These are phyloP conservation scores for Prolemur simus DNA, from an alignment of 2,113 vertebrate species.

Conservation along the genomic window DNA sequence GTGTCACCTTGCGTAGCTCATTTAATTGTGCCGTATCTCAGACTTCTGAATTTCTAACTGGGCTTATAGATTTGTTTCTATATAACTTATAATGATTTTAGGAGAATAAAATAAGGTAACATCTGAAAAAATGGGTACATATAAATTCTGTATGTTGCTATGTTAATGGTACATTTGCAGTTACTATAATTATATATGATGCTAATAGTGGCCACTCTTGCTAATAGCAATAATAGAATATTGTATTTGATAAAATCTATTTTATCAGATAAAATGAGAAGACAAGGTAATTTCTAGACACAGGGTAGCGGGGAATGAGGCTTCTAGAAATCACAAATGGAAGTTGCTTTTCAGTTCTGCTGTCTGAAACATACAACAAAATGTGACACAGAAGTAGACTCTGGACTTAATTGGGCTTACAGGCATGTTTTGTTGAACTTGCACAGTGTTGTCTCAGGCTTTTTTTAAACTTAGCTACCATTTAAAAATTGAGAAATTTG, in stretches of 20 bases:
- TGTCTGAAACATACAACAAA: not conserved
- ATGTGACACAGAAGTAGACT: not conserved
- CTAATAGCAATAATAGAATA: not conserved
- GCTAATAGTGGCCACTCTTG: not conserved
- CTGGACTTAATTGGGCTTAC: not conserved
- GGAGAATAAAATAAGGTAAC: not conserved
- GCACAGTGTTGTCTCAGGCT: not conserved
- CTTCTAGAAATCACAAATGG: not conserved
- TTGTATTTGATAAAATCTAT: not conserved
- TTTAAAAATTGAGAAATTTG: not conserved
- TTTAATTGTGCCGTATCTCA: not conserved
- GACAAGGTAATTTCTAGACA: not conserved
- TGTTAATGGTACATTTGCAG: not conserved
- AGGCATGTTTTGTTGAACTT: not conserved
- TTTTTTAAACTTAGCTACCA: not conserved
- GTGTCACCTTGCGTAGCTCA: not conserved
- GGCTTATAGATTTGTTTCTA: not conserved
- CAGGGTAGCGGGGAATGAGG: not conserved
- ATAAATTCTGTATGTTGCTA: not conserved
- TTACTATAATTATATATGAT: not conserved
- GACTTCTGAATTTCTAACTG: not conserved
- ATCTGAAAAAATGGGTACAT: not conserved
- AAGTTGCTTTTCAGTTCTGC: not conserved
- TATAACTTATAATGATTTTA: not conserved
- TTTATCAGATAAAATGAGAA: not conserved